Evolutionary conservation across 2,797 vertebrate genomes (phyloP), one percentile per base, ranked within the genome.

Genomic region (Parauchenoglanis ngamensis): DNA sequence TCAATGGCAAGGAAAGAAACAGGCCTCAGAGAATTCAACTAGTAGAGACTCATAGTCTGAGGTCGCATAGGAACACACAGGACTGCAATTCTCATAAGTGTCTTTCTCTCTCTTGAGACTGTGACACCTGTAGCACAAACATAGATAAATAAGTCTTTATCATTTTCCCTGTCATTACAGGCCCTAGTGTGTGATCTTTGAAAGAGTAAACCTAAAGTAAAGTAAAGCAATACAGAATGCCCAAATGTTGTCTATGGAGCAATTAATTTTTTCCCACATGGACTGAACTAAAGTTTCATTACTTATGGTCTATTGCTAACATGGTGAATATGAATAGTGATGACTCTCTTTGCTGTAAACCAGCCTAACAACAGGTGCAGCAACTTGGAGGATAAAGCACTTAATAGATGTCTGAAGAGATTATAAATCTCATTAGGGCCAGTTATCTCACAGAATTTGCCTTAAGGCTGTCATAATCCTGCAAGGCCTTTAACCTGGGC

Each of bases 1-100:
- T 75, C 31, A 86, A 78, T 88, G 90, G 87, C 80, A 87, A 77
- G 52, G 28, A 81, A 73, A 88, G 86, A 81, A 87, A 86, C 67
- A 85, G 85, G 54, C 78, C 3, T 7, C 28, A 63, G 85, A 82
- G 57, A 52, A 76, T 75, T 79, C 13, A 70, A 23, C 68, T 54
- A 56, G 46, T 40, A 79, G 28, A 81, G 61, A n/a, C 25, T n/a
- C 49, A 63, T 7, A 35, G 12, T 28, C 0, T 21, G 15, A 44
- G 15, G 10, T 63, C 28, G 56, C 46, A 52, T 15, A 63, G n/a
- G 21, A 25, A 28, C 13, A 56, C 21, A 80, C 25, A 57, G 46
- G 40, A 25, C 56, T 40, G 54, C 19, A 54, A 17, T 54, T 23
- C 13, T 76, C 31, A 40, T 35, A 59, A 15, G 56, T 25, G 28